Evolutionary conservation across 2,113 vertebrate species (phyloP).

Genomic region (Stegostoma tigrinum): DNA sequence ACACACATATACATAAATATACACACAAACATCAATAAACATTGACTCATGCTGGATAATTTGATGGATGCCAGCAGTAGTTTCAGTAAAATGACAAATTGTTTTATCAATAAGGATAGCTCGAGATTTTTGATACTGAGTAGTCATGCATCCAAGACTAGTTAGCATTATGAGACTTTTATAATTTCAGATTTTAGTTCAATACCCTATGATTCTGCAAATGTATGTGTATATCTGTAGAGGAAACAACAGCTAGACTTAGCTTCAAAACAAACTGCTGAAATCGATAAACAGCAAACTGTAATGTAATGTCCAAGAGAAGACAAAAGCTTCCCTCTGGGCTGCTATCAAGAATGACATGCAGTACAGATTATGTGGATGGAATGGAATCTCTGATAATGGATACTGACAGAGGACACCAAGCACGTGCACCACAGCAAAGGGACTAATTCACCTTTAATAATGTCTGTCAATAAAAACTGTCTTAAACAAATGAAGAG

Average conservation of each 20-base stretch:
- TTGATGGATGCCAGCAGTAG: neutral
- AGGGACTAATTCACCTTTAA: slow-evolving; percentile 11
- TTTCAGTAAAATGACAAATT: neutral
- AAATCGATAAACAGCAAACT: neutral
- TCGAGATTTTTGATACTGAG: neutral
- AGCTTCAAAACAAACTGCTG: neutral
- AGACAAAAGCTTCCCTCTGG: slow-evolving; percentile 21
- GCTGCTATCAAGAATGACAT: slow-evolving; percentile 17
- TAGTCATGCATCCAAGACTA: neutral
- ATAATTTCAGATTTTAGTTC: neutral
- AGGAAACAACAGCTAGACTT: neutral
- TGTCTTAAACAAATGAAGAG: slow-evolving; percentile 16
- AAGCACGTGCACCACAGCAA: slow-evolving; percentile 2
- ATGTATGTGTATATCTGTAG: neutral
- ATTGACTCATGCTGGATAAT: neutral
- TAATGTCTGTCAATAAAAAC: slow-evolving; percentile 30
- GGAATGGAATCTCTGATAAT: slow-evolving; percentile 30
- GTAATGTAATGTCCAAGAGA: slow-evolving; percentile 8
- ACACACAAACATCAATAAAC: too few relatives aligned
- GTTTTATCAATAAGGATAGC: neutral
- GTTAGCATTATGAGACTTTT: neutral
- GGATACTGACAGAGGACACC: slow-evolving; percentile 36
- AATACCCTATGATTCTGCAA: neutral
- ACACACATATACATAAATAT: neutral
- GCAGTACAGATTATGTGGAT: slow-evolving; percentile 14